Percentiles rank a stretch among this genome's conserved stretches.
phyloP scores from a whole-genome alignment of 1,140 invertebrate species.

The Adelges cooleyi region DNA sequence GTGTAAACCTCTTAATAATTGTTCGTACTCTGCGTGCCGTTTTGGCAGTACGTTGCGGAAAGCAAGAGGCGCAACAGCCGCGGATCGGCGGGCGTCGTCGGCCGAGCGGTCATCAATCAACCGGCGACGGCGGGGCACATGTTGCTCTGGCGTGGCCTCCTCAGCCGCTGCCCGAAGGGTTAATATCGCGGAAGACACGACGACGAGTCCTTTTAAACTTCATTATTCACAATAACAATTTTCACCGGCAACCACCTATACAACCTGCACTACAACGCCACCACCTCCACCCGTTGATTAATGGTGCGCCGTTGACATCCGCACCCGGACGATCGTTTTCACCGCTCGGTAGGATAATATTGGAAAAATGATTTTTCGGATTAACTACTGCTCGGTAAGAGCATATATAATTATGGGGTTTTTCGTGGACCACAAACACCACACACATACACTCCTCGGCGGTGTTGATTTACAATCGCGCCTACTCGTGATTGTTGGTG shows the following conservation, averaged over 20 bases:
- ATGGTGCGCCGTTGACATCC: background rate
- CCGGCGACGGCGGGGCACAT: background rate
- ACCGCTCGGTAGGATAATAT: too few species aligned
- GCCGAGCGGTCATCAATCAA: conserved; percentile 19
- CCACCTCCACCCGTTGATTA: background rate
- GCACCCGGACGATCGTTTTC: background rate
- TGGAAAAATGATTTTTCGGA: too few species aligned
- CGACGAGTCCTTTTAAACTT: background rate
- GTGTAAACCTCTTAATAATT: background rate
- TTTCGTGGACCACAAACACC: too few species aligned
- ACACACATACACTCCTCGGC: too few species aligned
- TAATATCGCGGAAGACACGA: background rate
- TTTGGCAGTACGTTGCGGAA: background rate
- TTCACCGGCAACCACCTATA: background rate
- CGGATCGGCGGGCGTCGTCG: background rate
- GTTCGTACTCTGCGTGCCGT: background rate
- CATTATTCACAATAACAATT: conserved; percentile 27
- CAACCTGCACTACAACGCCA: too few species aligned
- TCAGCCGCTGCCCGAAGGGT: background rate
- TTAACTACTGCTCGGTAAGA: too few species aligned
- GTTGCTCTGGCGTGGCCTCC: background rate
- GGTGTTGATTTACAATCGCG: too few species aligned
- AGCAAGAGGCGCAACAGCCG: background rate
- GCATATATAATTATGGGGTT: too few species aligned
- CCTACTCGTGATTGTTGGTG: background rate